A percentile compares a stretch with the other conserved stretches of the same genome.
Evolutionary conservation across 2,797 vertebrate species (phyloP).

Genomic region (Dicrostonyx torquatus): DNA sequence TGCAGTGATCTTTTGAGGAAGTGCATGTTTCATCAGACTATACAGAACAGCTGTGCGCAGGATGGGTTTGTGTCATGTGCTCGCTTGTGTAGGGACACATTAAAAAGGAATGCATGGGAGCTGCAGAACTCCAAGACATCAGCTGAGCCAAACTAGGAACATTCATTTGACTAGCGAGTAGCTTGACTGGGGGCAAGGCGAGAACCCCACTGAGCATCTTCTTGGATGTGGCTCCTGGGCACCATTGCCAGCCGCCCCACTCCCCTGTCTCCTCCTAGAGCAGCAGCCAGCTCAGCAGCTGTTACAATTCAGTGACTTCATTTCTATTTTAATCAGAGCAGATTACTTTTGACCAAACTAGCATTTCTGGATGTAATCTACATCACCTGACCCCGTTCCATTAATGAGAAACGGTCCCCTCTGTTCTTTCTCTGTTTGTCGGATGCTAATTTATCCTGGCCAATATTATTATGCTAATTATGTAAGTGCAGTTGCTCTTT

Average conservation of each 20-base stretch:
- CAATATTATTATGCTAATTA: conserved; percentile 71
- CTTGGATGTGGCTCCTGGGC: neutral
- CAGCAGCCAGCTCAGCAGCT: conserved; percentile 36
- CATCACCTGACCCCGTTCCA: conserved; percentile 50
- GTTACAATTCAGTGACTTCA: neutral
- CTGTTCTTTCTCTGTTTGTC: conserved; percentile 46
- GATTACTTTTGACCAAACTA: conserved; percentile 64
- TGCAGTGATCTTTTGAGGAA: neutral
- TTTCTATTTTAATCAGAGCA: conserved; percentile 67
- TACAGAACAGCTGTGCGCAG: neutral
- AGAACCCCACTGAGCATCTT: neutral
- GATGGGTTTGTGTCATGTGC: neutral
- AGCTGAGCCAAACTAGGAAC: neutral
- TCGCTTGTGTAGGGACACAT: neutral
- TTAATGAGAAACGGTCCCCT: conserved; percentile 54
- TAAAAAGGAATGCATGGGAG: neutral
- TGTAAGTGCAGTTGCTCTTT: conserved; percentile 50
- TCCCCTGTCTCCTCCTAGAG: neutral
- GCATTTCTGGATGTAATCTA: conserved; percentile 38
- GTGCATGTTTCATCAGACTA: conserved; percentile 1
- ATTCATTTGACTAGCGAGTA: neutral
- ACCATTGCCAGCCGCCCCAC: rapidly evolving
- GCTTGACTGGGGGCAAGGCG: neutral
- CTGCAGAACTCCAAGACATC: neutral
- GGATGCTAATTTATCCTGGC: conserved; percentile 65